A percentile compares a stretch with the other conserved stretches of the same genome.
These are phyloP conservation scores for Anabacerthia variegaticeps DNA, from an alignment of 2,797 vertebrate species.

Conservation along the genomic window DNA sequence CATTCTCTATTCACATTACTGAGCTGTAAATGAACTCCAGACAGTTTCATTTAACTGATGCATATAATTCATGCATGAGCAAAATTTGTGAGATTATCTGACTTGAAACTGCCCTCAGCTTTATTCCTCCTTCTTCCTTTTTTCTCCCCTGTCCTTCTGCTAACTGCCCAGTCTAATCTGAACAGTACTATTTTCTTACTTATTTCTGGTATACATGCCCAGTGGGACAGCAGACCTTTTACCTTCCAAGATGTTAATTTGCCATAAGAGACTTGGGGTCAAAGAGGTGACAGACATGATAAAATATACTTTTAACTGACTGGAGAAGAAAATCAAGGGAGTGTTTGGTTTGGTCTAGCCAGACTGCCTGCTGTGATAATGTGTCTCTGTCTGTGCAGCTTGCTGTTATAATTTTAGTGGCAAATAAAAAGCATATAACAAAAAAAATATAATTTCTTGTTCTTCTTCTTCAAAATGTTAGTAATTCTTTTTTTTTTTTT, in stretches of 20 bases:
- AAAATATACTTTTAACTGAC: not conserved
- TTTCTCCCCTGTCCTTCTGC: not conserved
- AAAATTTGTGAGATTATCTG: not conserved
- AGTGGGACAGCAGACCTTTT: not conserved
- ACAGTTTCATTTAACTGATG: not conserved
- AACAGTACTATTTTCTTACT: not conserved
- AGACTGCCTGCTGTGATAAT: not conserved
- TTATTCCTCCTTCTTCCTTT: not conserved
- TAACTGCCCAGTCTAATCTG: not conserved
- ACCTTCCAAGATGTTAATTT: not conserved
- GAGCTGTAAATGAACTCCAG: not conserved
- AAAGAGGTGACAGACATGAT: not conserved
- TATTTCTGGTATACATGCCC: not conserved
- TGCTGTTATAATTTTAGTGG: not conserved
- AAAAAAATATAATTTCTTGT: not conserved
- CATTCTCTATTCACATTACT: not conserved
- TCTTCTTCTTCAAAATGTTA: not conserved
- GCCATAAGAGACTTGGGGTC: not conserved
- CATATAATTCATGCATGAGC: not conserved
- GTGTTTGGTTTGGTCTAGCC: not conserved
- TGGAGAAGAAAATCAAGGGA: not conserved
- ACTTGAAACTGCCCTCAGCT: not conserved
- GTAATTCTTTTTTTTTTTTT: not conserved
- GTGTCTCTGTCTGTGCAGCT: not conserved
- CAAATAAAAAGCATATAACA: not conserved